Percentiles rank a stretch among this genome's conserved stretches.
Conservation (phyloP, 2,888 invertebrate species). For the Calameuta idolon region DNA sequence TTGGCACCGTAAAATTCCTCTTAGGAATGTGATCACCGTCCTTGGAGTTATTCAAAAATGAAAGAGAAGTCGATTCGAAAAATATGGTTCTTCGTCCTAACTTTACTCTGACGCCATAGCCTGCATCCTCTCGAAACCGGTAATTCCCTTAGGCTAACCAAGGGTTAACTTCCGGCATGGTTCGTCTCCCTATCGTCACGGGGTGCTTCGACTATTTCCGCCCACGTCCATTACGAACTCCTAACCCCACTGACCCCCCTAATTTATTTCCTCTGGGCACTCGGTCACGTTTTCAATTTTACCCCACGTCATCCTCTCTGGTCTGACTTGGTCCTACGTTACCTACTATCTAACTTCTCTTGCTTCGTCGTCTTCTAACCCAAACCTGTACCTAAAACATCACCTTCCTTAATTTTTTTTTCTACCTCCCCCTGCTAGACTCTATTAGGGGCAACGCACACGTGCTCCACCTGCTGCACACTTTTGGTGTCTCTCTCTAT, state of each 20-base stretch:
- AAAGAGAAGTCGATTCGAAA: too few species aligned
- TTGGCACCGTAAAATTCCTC: too few species aligned
- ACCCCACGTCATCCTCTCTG: conserved; percentile 8
- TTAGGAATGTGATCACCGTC: too few species aligned
- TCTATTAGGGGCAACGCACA: neutral
- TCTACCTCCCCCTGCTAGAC: neutral
- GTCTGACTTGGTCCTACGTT: neutral
- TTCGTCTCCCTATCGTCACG: neutral
- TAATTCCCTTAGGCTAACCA: neutral
- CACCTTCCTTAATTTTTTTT: neutral
- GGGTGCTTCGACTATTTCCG: neutral
- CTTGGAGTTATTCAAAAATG: too few species aligned
- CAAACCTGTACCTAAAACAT: neutral
- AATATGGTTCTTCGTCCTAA: neutral
- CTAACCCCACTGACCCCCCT: conserved; percentile 11
- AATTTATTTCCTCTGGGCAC: conserved; percentile 24
- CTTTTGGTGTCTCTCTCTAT: neutral
- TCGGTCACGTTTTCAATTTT: conserved; percentile 28
- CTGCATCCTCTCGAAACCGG: neutral
- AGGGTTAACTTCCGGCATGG: conserved; percentile 2
- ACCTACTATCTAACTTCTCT: neutral
- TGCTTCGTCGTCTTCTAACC: neutral
- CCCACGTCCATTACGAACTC: conserved; percentile 21
- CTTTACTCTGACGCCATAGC: neutral
- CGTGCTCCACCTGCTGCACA: neutral